Base-by-base conservation (phyloP, 2,797 vertebrate species). In the Anguilla marmorata region DNA sequence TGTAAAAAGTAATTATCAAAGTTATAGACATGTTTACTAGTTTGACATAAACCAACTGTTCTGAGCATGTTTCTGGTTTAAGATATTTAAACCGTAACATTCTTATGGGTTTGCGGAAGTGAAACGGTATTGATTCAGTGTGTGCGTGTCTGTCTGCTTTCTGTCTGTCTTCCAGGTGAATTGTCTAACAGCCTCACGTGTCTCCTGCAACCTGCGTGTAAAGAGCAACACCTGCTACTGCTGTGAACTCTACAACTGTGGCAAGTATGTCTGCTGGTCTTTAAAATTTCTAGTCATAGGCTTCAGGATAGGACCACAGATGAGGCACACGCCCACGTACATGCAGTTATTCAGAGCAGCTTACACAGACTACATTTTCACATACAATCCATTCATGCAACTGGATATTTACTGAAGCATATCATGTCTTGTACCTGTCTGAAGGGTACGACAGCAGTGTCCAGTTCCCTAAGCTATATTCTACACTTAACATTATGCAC, bases 211-310 rank as follows among this genome's bases (percentile, higher is more conserved):
- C 1, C 96, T 99, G 60, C 98, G 96, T 48, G 98, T 99, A 93
- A 98, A 96, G 94, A 98, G 97, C 92, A 99, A 98, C 92, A 99
- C 98, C 87, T 99, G 99, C 91, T 99, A 98, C 96, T 99, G 98
- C 95, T 99, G 99, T 90, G 98, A 99, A 83, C 97, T 99, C 90
- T 99, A 99, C 96, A 97, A 98, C 95, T 99, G 99, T 86, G 98
- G 98, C 91, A 98, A 96, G 99, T 99, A 94, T 93, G 96, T 96
- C 89, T 2, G 33, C 48, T 41, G 6, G 21, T 69, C 24, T 69
- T 24, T 37, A 41, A 21, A 30, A 33, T 24, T 69, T 69, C n/a
- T 58, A 58, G 16, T 19, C 56, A 58, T 58, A 19, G 56, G 56
- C 56, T 58, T 58, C 56, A 58, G 14, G 14, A 16, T 3, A 58